Conservation (phyloP, 2,113 vertebrate species). For the Peromyscus maniculatus region DNA sequence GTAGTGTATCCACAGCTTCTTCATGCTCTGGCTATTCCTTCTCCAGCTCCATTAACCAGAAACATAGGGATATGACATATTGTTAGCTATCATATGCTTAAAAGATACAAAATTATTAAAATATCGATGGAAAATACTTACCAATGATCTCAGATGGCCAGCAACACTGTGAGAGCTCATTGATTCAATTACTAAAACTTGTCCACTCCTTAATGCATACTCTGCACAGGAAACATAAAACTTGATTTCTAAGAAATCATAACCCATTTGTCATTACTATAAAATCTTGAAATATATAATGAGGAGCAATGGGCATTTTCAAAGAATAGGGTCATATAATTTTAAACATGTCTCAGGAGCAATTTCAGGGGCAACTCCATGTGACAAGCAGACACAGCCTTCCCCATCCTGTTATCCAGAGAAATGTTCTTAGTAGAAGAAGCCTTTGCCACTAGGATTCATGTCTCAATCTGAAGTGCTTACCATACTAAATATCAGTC, state of each 20-base stretch:
- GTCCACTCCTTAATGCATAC: background rate
- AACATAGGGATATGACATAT: background rate
- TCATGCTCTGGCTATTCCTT: background rate
- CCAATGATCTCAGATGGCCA: background rate
- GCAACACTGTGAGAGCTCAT: background rate
- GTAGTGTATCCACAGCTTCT: background rate
- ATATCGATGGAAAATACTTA: background rate
- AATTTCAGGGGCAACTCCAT: background rate
- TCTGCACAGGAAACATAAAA: background rate
- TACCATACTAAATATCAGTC: background rate
- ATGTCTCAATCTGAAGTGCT: background rate
- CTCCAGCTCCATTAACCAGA: background rate
- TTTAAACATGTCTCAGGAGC: background rate
- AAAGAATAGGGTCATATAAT: background rate
- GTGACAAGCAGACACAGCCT: background rate
- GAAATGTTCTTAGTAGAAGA: background rate
- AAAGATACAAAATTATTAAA: background rate
- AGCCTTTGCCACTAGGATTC: background rate
- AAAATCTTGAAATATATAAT: background rate
- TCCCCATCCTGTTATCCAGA: background rate
- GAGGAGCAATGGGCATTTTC: background rate
- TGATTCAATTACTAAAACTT: background rate
- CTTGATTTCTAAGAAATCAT: background rate
- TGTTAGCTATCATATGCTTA: background rate
- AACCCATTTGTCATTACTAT: background rate